Evolutionary conservation across 2,797 vertebrate species (phyloP).

Genomic region (Rhincodon typus): DNA sequence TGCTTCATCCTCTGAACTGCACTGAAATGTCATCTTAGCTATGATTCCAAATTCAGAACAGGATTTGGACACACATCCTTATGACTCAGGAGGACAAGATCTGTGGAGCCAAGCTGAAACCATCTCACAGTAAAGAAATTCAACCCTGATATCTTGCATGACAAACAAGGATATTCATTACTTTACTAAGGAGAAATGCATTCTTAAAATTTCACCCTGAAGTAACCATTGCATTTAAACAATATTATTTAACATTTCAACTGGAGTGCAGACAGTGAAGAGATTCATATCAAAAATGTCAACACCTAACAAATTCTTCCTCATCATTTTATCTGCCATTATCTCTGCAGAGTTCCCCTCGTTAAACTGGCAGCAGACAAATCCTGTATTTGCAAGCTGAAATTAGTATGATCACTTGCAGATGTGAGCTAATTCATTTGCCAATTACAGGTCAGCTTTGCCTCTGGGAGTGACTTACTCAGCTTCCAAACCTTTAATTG

Average conservation of each 20-base stretch:
- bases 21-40: background rate
- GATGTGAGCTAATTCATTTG: conserved; percentile 19
- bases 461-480: conserved; percentile 4
- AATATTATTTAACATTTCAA: background rate
- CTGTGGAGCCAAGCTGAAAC: background rate
- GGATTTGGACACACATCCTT: background rate
- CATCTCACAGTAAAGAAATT: background rate
- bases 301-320: background rate
- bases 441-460: conserved; percentile 10
- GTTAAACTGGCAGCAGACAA: background rate
- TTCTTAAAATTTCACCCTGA: background rate
- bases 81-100: background rate
- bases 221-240: background rate
- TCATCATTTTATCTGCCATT: background rate
- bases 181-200: background rate
- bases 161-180: background rate
- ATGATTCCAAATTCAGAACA: background rate
- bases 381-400: background rate
- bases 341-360: background rate
- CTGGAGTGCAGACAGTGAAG: background rate
- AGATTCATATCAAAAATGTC: background rate
- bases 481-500: background rate
- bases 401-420: conserved; percentile 28
- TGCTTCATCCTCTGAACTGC: background rate
- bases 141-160: background rate